Percentiles rank a stretch among this genome's conserved stretches.
Conservation (phyloP, 2,113 vertebrate species). For the Papio anubis region DNA sequence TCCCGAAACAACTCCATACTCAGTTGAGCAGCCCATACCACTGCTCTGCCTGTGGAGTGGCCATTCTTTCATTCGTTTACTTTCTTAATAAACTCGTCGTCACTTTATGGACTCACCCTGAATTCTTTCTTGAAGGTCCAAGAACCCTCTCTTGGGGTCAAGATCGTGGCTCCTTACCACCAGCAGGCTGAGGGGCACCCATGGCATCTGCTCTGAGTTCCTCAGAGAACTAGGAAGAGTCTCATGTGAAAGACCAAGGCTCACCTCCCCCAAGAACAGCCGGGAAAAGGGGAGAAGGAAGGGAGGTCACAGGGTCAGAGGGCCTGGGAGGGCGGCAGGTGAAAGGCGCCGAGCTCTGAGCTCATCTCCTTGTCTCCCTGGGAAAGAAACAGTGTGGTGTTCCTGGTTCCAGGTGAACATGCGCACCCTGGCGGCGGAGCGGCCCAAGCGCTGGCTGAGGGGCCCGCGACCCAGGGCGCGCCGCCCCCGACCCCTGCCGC, state of each 20-base stretch:
- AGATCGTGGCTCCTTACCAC: too few species aligned
- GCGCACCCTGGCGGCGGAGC: rapidly evolving
- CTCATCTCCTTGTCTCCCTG: too few species aligned
- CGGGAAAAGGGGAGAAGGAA: background rate
- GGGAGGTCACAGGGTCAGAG: background rate
- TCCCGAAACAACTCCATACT: too few species aligned
- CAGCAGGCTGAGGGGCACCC: too few species aligned
- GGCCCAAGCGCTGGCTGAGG: background rate
- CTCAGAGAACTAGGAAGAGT: background rate
- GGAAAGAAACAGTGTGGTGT: background rate
- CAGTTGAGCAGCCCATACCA: too few species aligned
- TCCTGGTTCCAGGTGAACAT: slow-evolving; percentile 68
- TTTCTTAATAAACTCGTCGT: too few species aligned
- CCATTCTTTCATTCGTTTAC: too few species aligned
- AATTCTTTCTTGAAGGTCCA: too few species aligned
- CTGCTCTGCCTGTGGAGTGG: too few species aligned
- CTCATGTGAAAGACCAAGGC: background rate
- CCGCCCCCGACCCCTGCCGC: background rate
- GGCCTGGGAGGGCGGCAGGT: rapidly evolving
- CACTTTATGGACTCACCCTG: too few species aligned
- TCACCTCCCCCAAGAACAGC: background rate
- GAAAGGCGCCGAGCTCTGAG: background rate
- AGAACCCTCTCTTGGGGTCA: too few species aligned
- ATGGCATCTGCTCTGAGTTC: background rate
- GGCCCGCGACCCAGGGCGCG: background rate